Percentiles rank a stretch among this genome's conserved stretches.
phyloP scores from a whole-genome alignment of 2,888 invertebrate genomes.

The Clepsis dumicolana region DNA sequence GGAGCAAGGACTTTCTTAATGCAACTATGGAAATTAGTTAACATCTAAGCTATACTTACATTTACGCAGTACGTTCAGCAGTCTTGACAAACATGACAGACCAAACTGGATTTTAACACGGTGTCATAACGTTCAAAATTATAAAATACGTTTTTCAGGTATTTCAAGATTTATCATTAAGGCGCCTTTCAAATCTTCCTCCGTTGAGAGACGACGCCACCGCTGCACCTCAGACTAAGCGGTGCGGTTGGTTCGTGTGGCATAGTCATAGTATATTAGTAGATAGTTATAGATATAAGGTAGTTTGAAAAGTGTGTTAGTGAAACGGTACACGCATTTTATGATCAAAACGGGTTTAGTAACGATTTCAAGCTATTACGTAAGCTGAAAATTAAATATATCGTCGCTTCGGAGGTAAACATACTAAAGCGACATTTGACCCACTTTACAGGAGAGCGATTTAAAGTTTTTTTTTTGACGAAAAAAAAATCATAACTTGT shows the following conservation, averaged over 20 bases:
- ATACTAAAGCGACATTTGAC: too few relatives aligned
- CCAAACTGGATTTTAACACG: background rate
- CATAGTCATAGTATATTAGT: too few relatives aligned
- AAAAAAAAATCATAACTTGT: too few relatives aligned
- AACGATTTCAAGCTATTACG: too few relatives aligned
- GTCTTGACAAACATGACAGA: background rate
- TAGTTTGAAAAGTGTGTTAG: background rate
- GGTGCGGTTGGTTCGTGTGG: background rate
- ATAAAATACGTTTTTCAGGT: background rate
- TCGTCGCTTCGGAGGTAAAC: too few relatives aligned
- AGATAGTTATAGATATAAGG: too few relatives aligned
- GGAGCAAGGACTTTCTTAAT: constrained; percentile 27
- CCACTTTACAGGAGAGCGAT: too few relatives aligned
- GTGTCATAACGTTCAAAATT: background rate
- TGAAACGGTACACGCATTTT: too few relatives aligned
- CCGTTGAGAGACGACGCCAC: background rate
- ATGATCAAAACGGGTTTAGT: too few relatives aligned
- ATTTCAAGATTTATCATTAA: constrained; percentile 9
- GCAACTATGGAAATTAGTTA: constrained; percentile 30
- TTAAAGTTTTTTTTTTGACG: too few relatives aligned
- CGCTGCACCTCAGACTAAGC: background rate
- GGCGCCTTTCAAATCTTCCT: background rate
- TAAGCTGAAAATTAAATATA: too few relatives aligned
- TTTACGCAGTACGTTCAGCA: constrained; percentile 4
- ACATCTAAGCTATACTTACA: constrained; percentile 22